Percentiles rank a stretch among this genome's conserved stretches.
Evolutionary conservation across 64 coral and sea anemone genomes (phyloP).

Genomic region (Pocillopora damicornis): DNA sequence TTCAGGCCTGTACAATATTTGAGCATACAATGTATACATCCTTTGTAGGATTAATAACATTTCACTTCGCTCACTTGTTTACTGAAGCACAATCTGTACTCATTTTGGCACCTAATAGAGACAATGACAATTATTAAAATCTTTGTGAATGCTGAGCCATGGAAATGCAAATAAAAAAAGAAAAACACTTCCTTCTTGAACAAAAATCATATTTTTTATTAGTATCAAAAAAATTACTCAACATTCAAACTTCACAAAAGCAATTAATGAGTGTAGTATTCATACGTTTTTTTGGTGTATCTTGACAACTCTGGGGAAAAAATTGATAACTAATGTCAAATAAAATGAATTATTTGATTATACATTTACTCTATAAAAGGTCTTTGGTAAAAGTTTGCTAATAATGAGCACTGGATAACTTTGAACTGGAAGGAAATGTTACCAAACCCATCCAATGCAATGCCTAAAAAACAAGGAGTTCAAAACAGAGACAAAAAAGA

Average conservation of each 20-base stretch:
- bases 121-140: background rate
- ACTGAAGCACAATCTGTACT: background rate
- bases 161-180: background rate
- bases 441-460: too few species aligned
- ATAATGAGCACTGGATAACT: too few species aligned
- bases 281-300: slow-evolving; percentile 33
- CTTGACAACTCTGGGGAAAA: background rate
- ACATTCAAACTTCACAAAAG: background rate
- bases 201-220: background rate
- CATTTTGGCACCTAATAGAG: slow-evolving; percentile 35
- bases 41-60: background rate
- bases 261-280: background rate
- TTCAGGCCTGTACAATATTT: too few species aligned
- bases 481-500: too few species aligned
- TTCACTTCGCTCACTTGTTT: background rate
- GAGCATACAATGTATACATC: background rate
- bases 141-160: too few species aligned
- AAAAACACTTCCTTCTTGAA: background rate
- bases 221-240: background rate
- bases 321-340: background rate
- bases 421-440: too few species aligned
- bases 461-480: too few species aligned
- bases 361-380: too few species aligned
- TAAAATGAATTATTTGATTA: too few species aligned
- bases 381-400: too few species aligned